Conservation (phyloP, 2,797 vertebrate species). For the Pelochelys cantorii region DNA sequence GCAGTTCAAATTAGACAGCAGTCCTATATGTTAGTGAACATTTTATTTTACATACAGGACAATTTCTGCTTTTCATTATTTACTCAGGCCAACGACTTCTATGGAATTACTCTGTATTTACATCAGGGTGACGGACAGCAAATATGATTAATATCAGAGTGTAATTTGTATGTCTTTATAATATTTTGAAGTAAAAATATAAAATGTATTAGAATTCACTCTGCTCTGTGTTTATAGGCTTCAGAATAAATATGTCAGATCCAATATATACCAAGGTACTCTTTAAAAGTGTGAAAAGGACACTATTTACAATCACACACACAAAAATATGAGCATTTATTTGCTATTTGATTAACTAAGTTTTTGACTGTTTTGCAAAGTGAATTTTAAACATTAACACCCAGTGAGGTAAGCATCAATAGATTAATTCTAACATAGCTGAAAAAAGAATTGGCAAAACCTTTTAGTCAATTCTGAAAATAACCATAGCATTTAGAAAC, state of each 20-base stretch:
- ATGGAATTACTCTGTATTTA: neutral
- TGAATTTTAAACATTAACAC: neutral
- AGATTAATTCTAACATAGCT: neutral
- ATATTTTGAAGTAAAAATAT: neutral
- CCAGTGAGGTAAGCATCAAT: neutral
- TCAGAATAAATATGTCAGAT: neutral
- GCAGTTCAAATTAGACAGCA: neutral
- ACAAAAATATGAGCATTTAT: slow-evolving; percentile 5
- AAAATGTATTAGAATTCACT: neutral
- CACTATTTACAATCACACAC: slow-evolving; percentile 15
- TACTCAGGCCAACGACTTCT: neutral
- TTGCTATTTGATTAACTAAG: slow-evolving; percentile 2
- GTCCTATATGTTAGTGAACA: slow-evolving; percentile 4
- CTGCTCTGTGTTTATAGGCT: neutral
- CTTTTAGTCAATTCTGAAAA: neutral
- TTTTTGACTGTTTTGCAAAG: neutral
- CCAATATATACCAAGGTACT: neutral
- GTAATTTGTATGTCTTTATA: neutral
- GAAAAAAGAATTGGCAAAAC: neutral
- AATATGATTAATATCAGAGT: neutral
- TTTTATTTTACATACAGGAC: neutral
- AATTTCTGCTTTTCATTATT: neutral
- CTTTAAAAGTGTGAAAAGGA: neutral
- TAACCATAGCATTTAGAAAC: slow-evolving; percentile 48
- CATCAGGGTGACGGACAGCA: neutral